These are phyloP conservation scores for Diacarnus erythraeanus DNA, from an alignment of 37 sponge, comb jelly and placozoan genomes.

Conservation along the genomic window DNA sequence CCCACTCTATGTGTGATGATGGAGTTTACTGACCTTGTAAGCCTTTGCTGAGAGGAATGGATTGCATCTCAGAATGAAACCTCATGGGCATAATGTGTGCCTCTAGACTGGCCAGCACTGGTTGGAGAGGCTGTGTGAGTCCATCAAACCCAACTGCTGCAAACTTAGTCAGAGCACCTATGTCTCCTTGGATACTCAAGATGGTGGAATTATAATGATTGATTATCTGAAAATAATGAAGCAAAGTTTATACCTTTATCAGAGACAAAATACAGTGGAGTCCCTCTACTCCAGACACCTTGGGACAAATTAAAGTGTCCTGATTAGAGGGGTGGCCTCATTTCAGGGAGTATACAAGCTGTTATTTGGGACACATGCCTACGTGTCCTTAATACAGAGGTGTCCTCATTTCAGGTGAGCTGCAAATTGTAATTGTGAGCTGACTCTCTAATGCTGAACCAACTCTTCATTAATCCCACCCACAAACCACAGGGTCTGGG, in stretches of 20 bases:
- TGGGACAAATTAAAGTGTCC: too few species aligned
- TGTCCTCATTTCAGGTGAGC: neutral
- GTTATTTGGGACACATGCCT: too few species aligned
- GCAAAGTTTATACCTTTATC: neutral
- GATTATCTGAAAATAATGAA: neutral
- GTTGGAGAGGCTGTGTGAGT: neutral
- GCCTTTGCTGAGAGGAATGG: neutral
- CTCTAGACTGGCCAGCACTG: conserved; percentile 11
- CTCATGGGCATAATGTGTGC: neutral
- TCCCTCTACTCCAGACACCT: too few species aligned
- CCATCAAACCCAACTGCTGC: conserved; percentile 27
- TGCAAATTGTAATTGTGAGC: neutral
- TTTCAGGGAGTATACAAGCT: too few species aligned
- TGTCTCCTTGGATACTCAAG: neutral
- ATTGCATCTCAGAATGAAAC: neutral
- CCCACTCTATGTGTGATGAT: too few species aligned
- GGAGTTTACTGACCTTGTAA: conserved; percentile 15
- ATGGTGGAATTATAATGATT: conserved; percentile 6
- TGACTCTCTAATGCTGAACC: neutral
- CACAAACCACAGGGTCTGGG: neutral
- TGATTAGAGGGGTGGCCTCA: too few species aligned
- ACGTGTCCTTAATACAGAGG: neutral
- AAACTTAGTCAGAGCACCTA: neutral
- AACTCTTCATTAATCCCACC: neutral
- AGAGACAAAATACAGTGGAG: conserved; percentile 1